Evolutionary conservation across 2,113 vertebrate genomes (phyloP).

Genomic region (Crotalus helleri): DNA sequence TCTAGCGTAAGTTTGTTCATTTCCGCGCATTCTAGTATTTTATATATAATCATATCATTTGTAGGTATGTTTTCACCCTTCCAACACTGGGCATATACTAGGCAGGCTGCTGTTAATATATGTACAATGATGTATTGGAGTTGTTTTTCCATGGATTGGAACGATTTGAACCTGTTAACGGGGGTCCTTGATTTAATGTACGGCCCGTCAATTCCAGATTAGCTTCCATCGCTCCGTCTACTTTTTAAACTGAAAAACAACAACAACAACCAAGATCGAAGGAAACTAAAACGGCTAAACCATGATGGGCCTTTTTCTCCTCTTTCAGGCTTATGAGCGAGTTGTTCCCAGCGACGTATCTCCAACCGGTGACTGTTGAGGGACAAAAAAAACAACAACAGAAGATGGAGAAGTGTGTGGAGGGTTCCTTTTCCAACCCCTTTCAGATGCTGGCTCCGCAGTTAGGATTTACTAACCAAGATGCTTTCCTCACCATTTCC

Average conservation of each 20-base stretch:
- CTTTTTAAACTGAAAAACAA: not conserved
- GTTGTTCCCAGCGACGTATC: rapidly evolving
- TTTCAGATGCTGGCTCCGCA: not conserved
- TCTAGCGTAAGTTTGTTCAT: too few species aligned
- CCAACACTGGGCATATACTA: too few species aligned
- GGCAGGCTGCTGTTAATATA: too few species aligned
- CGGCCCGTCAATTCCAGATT: not conserved
- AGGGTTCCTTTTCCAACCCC: not conserved
- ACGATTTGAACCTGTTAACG: not conserved
- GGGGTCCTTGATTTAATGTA: not conserved
- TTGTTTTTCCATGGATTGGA: too few species aligned
- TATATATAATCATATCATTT: too few species aligned
- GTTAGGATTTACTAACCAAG: not conserved
- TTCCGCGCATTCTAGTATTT: too few species aligned
- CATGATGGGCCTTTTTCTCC: not conserved
- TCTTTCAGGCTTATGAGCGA: slow-evolving; percentile 55
- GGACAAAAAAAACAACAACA: not conserved
- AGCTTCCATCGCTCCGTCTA: not conserved
- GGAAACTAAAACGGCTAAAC: not conserved
- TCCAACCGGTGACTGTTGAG: rapidly evolving
- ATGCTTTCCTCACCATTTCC: rapidly evolving
- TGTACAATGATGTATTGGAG: too few species aligned
- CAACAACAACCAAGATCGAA: not conserved
- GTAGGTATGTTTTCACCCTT: too few species aligned
- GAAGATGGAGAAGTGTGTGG: rapidly evolving